Evolutionary conservation across 2,113 vertebrate genomes (phyloP).

Genomic region (Hippoglossus stenolepis): DNA sequence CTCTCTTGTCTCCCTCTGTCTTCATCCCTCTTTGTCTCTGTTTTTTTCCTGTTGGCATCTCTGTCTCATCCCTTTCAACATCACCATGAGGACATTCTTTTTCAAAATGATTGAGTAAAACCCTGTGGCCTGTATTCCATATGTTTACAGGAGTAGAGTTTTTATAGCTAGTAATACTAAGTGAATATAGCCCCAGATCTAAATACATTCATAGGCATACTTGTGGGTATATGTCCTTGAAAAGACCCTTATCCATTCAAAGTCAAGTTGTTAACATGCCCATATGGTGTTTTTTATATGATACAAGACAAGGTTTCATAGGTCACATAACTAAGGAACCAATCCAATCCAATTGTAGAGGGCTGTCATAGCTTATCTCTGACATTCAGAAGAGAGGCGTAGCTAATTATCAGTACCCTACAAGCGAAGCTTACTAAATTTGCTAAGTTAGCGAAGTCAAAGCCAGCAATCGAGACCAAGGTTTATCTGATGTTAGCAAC

Average conservation of each 20-base stretch:
- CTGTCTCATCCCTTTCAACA: constrained; percentile 36
- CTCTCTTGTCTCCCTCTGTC: constrained; percentile 30
- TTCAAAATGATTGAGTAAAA: constrained; percentile 18
- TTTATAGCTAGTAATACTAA: background rate
- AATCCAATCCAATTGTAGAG: too few species aligned
- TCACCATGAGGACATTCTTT: constrained; percentile 12
- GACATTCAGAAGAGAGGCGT: too few species aligned
- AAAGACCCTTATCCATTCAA: background rate
- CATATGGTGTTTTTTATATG: background rate
- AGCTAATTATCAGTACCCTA: too few species aligned
- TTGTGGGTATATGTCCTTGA: background rate
- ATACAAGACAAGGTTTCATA: too few species aligned
- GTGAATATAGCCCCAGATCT: background rate
- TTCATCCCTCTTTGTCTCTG: constrained; percentile 33
- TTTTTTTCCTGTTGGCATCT: constrained; percentile 19
- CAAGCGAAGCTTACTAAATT: too few species aligned
- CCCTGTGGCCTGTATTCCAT: background rate
- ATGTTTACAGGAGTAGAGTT: background rate
- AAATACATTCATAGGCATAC: background rate
- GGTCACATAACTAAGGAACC: too few species aligned
- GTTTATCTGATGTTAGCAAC: too few species aligned
- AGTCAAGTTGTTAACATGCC: background rate
- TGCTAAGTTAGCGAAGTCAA: too few species aligned
- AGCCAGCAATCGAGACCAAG: too few species aligned
- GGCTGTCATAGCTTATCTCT: too few species aligned